A percentile compares a stretch with the other conserved stretches of the same genome.
phyloP scores from a whole-genome alignment of 2,888 invertebrate genomes.

The Sphaerophoria taeniata region DNA sequence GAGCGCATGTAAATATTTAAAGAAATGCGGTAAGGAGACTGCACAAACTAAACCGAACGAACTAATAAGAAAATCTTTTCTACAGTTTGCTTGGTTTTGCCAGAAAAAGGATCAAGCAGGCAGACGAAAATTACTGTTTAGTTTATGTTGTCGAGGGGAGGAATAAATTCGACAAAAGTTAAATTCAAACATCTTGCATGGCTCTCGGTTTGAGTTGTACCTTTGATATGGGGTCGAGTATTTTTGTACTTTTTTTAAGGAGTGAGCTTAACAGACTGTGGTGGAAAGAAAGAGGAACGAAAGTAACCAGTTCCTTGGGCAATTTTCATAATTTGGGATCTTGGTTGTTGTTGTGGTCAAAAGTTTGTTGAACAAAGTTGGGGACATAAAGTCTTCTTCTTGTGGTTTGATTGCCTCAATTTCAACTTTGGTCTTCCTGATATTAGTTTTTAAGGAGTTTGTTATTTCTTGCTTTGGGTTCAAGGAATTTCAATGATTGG shows the following conservation, averaged over 20 bases:
- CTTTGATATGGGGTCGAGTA: conserved; percentile 29
- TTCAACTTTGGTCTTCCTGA: conserved; percentile 4
- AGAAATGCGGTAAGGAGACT: conserved; percentile 20
- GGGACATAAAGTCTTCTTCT: neutral
- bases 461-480: conserved; percentile 11
- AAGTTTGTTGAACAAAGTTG: neutral
- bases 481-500: neutral
- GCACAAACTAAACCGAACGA: neutral
- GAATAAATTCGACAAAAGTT: conserved; percentile 51
- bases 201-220: conserved; percentile 10
- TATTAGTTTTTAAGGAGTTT: neutral
- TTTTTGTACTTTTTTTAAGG: neutral
- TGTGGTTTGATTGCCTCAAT: neutral
- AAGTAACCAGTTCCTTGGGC: conserved; percentile 13
- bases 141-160: conserved; percentile 29
- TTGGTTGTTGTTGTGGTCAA: conserved; percentile 24
- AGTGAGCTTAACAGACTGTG: neutral
- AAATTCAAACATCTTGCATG: conserved; percentile 50
- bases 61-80: conserved; percentile 34
- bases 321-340: neutral
- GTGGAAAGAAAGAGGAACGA: neutral
- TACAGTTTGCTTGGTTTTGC: conserved; percentile 20
- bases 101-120: conserved; percentile 5
- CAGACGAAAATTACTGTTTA: conserved; percentile 38
- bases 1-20: conserved; percentile 58